These are phyloP conservation scores for Lanius collurio DNA, from an alignment of 2,113 vertebrate species.

Conservation along the genomic window DNA sequence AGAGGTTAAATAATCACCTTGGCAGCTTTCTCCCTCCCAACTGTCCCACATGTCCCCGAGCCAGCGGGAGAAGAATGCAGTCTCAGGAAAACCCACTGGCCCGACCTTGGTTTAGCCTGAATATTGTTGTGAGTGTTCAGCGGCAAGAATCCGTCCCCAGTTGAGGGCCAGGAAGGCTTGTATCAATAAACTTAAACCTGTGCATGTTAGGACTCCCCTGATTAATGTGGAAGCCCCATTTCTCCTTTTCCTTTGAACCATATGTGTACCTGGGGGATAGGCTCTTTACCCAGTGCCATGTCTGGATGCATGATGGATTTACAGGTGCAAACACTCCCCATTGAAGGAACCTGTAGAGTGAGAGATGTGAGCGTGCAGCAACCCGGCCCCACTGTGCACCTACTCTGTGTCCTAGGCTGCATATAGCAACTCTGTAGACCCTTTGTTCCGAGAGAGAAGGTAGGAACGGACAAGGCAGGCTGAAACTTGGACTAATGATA, in stretches of 20 bases:
- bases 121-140: neutral
- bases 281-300: neutral
- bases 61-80: neutral
- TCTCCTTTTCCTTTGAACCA: neutral
- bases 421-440: neutral
- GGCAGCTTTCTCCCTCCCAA: neutral
- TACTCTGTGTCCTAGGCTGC: rapidly evolving
- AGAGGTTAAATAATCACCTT: too few relatives aligned
- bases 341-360: neutral
- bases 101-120: neutral
- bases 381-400: neutral
- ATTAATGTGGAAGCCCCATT: neutral
- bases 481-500: neutral
- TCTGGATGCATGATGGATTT: rapidly evolving
- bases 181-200: neutral
- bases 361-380: neutral
- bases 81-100: neutral
- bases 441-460: neutral
- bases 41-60: rapidly evolving
- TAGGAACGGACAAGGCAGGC: neutral
- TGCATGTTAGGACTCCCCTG: neutral
- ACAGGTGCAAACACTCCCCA: neutral
- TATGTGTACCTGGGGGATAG: neutral
- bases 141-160: rapidly evolving
- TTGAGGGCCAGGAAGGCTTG: neutral